Conservation (phyloP, 1,140 invertebrate species). For the Anastatus disparis region DNA sequence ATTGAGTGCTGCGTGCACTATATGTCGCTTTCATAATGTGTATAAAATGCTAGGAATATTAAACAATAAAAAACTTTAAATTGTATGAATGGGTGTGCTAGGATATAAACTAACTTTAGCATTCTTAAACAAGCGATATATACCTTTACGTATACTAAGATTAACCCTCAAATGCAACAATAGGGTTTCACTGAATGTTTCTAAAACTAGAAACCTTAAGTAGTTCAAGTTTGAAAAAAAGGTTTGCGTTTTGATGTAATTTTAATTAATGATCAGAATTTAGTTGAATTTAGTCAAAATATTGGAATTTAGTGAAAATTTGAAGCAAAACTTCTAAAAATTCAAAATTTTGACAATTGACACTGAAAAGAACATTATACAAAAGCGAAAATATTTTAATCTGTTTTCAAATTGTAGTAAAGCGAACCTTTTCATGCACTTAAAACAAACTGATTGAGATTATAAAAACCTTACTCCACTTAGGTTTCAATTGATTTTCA, state of each 20-base stretch:
- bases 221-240: no score
- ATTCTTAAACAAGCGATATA: conserved; percentile 54
- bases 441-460: neutral
- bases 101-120: conserved; percentile 50
- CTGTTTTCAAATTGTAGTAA: neutral
- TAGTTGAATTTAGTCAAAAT: no score
- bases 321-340: neutral
- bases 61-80: conserved; percentile 23
- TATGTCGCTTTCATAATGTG: conserved; percentile 15
- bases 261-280: no score
- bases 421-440: neutral
- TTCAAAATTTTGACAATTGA: no score
- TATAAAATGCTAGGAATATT: conserved; percentile 30
- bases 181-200: neutral
- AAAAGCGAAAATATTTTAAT: no score
- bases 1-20: conserved; percentile 45
- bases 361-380: no score
- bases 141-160: conserved; percentile 43
- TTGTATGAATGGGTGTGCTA: conserved; percentile 42
- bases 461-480: neutral
- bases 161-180: conserved; percentile 45
- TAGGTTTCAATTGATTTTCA: neutral
- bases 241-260: neutral
- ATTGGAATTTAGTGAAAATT: no score
- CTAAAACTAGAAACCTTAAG: neutral